Base-by-base conservation (phyloP, 2,888 invertebrate genomes). In the Machimus rusticus region DNA sequence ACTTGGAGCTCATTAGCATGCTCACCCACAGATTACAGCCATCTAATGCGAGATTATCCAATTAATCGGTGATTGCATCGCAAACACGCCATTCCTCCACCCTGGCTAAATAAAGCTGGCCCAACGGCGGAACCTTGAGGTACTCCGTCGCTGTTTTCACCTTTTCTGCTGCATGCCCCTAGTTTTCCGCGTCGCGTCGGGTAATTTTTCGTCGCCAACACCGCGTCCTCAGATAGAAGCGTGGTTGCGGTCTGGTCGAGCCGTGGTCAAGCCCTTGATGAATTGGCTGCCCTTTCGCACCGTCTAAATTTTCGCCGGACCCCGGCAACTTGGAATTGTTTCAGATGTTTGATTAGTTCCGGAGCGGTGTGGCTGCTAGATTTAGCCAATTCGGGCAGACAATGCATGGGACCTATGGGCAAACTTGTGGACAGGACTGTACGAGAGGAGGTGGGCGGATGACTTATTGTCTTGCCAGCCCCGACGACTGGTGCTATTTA, bases 41-140 rank as follows among this genome's bases (percentile, higher is more conserved):
- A 81, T 81, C 81, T 81, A 81, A 81, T 55, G 37, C 55, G 81
- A 81, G 81, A 81, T 81, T 81, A 81, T 81, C 81, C 51, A 81
- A 81, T 81, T 81, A 81, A 81, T 81, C 55, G 23, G 31, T 55
- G 81, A 81, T 81, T 37, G 81, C 43, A 55, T 81, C 55, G 81
- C 43, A 81, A 81, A 81, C 81, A 78, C 43, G 78, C 14, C 43
- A 23, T 28, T 28, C 23, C 23, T 28, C 66, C 57, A n/a, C n/a
- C 1, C 66, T 23, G 28, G 4, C 4, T 66, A 78, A 78, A 78
- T 78, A 78, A 12, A 46, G 9, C 12, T 23, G 46, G 14, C 43
- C 78, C n/a, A 23, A 37, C 37, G 34, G 9, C 19, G 39, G 77
- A 77, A 37, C 37, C 77, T 76, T 76, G 76, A 37, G 9, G 78